Conservation (phyloP, 1,140 invertebrate genomes). For the Harlomillsia oculata region DNA sequence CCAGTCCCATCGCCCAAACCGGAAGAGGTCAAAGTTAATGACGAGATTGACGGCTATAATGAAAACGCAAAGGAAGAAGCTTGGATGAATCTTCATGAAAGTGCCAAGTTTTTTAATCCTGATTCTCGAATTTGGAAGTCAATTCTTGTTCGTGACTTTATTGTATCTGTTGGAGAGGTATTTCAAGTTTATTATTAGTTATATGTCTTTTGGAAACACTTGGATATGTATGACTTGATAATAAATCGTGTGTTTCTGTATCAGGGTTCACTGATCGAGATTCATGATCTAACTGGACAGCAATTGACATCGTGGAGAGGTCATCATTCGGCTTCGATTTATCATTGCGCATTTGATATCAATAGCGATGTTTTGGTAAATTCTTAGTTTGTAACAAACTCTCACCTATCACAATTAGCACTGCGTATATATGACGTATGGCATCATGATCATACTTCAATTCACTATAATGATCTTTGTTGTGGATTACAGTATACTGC, state of each 20-base stretch:
- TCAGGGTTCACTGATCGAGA: neutral
- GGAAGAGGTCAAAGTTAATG: too few relatives aligned
- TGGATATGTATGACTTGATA: too few relatives aligned
- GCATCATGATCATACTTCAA: neutral
- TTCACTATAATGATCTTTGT: neutral
- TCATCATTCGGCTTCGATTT: slow-evolving; percentile 1
- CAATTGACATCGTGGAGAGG: slow-evolving; percentile 7
- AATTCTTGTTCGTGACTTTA: neutral
- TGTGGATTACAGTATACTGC: neutral
- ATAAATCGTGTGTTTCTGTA: neutral
- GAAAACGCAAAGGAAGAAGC: too few relatives aligned
- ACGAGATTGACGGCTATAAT: too few relatives aligned
- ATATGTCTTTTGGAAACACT: too few relatives aligned
- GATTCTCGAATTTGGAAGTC: slow-evolving; percentile 2
- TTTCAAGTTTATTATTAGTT: neutral
- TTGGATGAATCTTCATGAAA: neutral
- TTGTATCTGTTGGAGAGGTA: slow-evolving; percentile 8
- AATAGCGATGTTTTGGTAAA: neutral
- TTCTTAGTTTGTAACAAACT: neutral
- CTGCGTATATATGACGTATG: too few relatives aligned
- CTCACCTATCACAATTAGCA: too few relatives aligned
- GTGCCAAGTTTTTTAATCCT: neutral
- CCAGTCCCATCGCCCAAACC: too few relatives aligned
- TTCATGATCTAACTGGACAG: neutral
- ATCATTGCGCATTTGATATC: slow-evolving; percentile 1